Percentiles rank a stretch among this genome's conserved stretches.
Conservation (phyloP, 2,113 vertebrate genomes). For the Sylvilagus bachmani region DNA sequence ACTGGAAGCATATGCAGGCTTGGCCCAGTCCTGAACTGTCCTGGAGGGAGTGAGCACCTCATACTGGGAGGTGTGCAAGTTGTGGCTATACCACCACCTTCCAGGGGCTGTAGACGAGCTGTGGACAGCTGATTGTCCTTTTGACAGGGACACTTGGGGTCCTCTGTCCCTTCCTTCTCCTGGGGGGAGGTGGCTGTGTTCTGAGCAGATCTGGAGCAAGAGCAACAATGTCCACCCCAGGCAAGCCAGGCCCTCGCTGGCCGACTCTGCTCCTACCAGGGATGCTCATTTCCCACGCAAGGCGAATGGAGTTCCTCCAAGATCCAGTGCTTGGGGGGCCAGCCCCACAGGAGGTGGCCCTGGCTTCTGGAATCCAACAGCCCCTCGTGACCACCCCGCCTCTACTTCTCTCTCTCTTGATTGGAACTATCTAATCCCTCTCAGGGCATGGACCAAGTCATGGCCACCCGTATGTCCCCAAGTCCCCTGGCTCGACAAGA, state of each 20-base stretch:
- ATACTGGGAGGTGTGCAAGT: background rate
- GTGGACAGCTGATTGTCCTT: too few relatives aligned
- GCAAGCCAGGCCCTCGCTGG: too few relatives aligned
- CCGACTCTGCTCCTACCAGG: too few relatives aligned
- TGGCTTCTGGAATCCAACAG: background rate
- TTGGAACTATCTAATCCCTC: background rate
- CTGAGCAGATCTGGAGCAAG: too few relatives aligned
- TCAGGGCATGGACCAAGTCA: background rate
- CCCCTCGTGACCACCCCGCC: too few relatives aligned
- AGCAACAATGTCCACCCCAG: too few relatives aligned
- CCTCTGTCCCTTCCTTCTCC: background rate
- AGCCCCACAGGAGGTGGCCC: background rate
- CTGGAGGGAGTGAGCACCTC: background rate
- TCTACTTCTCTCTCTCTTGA: too few relatives aligned
- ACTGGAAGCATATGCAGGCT: too few relatives aligned
- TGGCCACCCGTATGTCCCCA: background rate
- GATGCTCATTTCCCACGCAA: too few relatives aligned
- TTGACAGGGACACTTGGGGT: background rate
- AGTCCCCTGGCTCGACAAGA: background rate
- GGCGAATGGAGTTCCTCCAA: too few relatives aligned
- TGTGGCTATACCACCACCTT: accelerated
- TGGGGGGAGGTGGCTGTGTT: background rate
- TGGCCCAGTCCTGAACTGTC: background rate
- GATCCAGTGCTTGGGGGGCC: too few relatives aligned
- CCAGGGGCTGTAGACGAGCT: accelerated